phyloP scores from a whole-genome alignment of 2,113 vertebrate species.

The Excalfactoria chinensis region DNA sequence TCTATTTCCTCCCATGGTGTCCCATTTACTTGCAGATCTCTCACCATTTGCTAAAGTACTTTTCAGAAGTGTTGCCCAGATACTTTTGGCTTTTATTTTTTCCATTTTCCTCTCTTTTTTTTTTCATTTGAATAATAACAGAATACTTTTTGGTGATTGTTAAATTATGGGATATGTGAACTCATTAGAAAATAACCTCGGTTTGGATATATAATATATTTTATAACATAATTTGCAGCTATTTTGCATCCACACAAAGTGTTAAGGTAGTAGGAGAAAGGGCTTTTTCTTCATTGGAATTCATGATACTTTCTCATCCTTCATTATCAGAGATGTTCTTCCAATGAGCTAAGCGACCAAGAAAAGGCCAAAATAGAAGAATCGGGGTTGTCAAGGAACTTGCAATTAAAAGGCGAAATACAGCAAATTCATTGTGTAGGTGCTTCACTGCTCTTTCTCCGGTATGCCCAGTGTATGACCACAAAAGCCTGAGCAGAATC shows the following conservation, averaged over 20 bases:
- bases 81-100: not conserved
- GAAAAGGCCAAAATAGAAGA: not conserved
- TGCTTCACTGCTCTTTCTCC: not conserved
- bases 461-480: not conserved
- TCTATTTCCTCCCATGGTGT: not conserved
- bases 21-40: not conserved
- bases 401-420: not conserved
- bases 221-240: not conserved
- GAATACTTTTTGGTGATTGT: not conserved
- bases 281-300: not conserved
- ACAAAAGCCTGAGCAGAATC: not conserved
- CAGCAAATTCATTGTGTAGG: not conserved
- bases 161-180: not conserved
- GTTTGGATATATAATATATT: not conserved
- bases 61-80: not conserved
- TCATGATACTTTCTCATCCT: not conserved
- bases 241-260: not conserved
- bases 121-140: not conserved
- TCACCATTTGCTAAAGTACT: not conserved
- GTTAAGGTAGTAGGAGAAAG: not conserved
- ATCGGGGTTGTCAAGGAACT: not conserved
- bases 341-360: not conserved
- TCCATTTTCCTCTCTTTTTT: not conserved
- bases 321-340: not conserved
- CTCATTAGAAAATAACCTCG: not conserved